Evolutionary conservation across 1,140 invertebrate genomes (phyloP), one percentile per base, ranked within the genome.

Genomic region (Hylaeus volcanicus): DNA sequence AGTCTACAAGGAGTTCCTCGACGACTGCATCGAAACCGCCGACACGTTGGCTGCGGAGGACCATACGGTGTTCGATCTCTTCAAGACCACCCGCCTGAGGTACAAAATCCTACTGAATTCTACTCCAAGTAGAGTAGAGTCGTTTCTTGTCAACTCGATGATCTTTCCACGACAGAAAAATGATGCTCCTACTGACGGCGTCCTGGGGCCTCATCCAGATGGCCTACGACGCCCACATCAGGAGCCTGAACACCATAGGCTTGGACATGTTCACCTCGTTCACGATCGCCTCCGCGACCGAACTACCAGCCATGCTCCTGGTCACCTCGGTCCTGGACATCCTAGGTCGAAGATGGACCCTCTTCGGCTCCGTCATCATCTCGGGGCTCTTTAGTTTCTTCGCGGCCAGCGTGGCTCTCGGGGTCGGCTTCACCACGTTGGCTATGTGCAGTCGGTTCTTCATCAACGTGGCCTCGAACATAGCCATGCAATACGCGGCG

Each of bases 381-480:
- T 88, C 87, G 0, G 82, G 85, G 6, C 3, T 87, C 6, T 82
- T 83, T 39, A 75, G 85, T n/a, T 65, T 87, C 5, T 53, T 41
- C 48, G 81, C 86, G 1, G 71, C 80, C 39, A 61, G 56, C 41
- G 39, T 85, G 12, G 60, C 84, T n/a, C 43, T 81, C 37, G 88
- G 84, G n/a, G 41, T 84, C 26, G 92, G 94, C 3, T 95, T 95
- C 83, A 95, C 95, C 0, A 92, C 94, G 0, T 91, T 96, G 2
- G 97, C 96, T 2, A 96, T 98, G 81, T 90, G 96, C 45, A 96
- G 96, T 1, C 93, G 97, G 15, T 96, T 98, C 83, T 95, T 95
- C 72, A 95, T 97, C 41, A 97, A 97, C 86, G 96, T 97, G 37
- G 96, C 96, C 0, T 97, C 97, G 89, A 97, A 97, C 91, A 97